These are phyloP conservation scores for Drosophila subpulchrella DNA, from an alignment of 1,140 invertebrate species.

Conservation along the genomic window DNA sequence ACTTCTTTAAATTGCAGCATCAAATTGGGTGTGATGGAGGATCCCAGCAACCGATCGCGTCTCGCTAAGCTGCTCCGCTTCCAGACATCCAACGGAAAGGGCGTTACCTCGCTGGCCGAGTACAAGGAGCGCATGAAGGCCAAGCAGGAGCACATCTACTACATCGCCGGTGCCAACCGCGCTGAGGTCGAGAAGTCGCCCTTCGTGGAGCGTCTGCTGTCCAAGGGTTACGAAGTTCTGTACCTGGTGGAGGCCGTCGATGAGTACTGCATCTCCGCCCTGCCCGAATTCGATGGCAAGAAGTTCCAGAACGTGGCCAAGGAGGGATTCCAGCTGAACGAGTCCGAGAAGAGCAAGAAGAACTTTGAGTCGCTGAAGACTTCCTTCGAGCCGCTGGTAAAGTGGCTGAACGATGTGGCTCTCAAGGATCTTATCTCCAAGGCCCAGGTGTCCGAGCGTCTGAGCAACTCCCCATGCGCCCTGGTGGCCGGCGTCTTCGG, in stretches of 20 bases:
- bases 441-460: constrained; percentile 94
- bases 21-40: constrained; percentile 99
- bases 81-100: constrained; percentile 91
- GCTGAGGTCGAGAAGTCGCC: constrained; percentile 97
- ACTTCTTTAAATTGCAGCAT: constrained; percentile 86
- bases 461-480: constrained; percentile 97
- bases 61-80: constrained; percentile 98
- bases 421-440: constrained; percentile 94
- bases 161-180: constrained; percentile 95
- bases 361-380: constrained; percentile 92
- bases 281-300: constrained; percentile 99
- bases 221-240: constrained; percentile 98
- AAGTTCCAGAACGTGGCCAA: constrained; percentile 99
- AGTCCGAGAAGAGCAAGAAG: constrained; percentile 93
- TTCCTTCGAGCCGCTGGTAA: constrained; percentile 95
- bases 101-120: constrained; percentile 91
- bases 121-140: constrained; percentile 98
- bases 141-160: constrained; percentile 98
- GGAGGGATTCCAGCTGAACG: constrained; percentile 96
- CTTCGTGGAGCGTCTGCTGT: constrained; percentile 97
- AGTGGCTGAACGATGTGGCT: constrained; percentile 95
- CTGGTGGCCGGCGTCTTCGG: constrained; percentile 98
- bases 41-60: constrained; percentile 97
- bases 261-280: constrained; percentile 97
- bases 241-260: constrained; percentile 98